Conservation (phyloP, 2,797 vertebrate species). For the Cygnus olor region DNA sequence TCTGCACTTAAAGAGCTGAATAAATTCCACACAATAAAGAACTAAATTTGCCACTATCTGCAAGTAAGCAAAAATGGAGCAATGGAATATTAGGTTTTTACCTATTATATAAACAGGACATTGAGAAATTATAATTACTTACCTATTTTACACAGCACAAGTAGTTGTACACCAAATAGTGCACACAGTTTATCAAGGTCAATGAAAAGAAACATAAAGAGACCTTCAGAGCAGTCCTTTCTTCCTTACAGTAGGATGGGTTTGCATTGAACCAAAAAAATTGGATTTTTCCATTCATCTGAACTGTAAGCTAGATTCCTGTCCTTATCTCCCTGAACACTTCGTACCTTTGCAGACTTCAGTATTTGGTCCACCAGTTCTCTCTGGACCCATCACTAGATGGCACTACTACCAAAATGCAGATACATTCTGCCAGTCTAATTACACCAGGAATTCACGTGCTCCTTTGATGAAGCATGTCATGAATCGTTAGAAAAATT, state of each 20-base stretch:
- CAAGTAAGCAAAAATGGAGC: not conserved
- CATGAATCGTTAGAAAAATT: not conserved
- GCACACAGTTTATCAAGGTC: not conserved
- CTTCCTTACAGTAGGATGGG: not conserved
- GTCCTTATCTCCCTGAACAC: not conserved
- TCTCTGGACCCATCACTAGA: not conserved
- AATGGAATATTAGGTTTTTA: not conserved
- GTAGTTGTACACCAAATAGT: not conserved
- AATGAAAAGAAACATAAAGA: not conserved
- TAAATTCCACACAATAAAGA: not conserved
- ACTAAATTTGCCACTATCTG: not conserved
- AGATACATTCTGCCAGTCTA: not conserved
- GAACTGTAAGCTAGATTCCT: not conserved
- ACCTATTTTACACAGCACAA: not conserved
- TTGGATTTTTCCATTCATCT: not conserved
- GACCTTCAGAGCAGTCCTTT: not conserved
- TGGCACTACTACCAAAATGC: not conserved
- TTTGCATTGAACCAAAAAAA: not conserved
- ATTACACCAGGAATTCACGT: not conserved
- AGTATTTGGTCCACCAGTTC: not conserved
- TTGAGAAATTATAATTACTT: not conserved
- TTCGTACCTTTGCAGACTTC: not conserved
- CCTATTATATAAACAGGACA: not conserved
- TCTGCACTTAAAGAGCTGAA: not conserved
- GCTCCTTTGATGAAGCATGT: fast-evolving